Evolutionary conservation across 2,797 vertebrate genomes (phyloP).

Genomic region (Phoebastria nigripes): DNA sequence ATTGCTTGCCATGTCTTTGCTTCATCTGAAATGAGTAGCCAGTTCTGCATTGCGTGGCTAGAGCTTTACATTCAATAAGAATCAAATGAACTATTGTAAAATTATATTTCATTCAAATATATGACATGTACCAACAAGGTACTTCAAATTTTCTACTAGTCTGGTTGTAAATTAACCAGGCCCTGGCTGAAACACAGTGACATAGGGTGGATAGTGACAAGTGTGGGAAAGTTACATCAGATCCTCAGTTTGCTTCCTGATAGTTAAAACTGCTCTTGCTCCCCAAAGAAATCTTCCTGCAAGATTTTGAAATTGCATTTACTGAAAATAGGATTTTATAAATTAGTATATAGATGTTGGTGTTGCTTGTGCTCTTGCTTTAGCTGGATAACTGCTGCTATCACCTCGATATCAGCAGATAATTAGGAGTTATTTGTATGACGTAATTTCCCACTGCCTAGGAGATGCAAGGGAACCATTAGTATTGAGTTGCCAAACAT

Average conservation of each 20-base stretch:
- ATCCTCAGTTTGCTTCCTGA: neutral
- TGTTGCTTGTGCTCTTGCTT: neutral
- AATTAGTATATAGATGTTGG: neutral
- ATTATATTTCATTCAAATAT: neutral
- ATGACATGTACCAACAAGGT: neutral
- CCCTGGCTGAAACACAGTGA: neutral
- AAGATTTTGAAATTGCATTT: neutral
- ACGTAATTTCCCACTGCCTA: accelerated
- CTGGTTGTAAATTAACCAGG: neutral
- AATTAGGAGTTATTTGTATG: neutral
- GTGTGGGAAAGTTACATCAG: neutral
- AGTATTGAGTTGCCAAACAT: neutral
- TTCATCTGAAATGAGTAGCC: slow-evolving; percentile 11
- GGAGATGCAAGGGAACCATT: neutral
- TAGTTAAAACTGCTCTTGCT: neutral
- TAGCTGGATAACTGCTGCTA: neutral
- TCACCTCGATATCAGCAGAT: accelerated
- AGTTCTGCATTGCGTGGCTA: neutral
- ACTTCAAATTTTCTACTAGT: neutral
- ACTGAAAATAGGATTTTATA: neutral
- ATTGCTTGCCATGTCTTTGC: neutral
- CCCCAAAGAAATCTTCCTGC: neutral
- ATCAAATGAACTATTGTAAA: neutral
- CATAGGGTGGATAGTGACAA: neutral
- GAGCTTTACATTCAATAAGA: neutral